Evolutionary conservation across 2,113 vertebrate genomes (phyloP).

Genomic region (Telmatochromis sp.): DNA sequence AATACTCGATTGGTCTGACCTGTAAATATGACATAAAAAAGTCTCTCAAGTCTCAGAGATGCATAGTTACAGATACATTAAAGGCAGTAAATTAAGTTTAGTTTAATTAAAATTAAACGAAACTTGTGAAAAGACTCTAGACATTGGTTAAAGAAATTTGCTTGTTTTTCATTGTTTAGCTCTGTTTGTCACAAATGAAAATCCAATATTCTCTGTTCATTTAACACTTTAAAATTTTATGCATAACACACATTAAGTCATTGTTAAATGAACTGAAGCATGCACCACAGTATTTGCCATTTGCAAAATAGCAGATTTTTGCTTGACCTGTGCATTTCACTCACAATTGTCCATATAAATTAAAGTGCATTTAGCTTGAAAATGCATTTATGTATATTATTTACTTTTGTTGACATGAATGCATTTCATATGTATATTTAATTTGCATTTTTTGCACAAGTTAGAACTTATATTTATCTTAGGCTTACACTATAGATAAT

Average conservation of each 20-base stretch:
- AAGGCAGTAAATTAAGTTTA: neutral
- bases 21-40: neutral
- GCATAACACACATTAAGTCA: neutral
- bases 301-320: neutral
- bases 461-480: neutral
- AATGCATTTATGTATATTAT: neutral
- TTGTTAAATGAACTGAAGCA: neutral
- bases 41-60: neutral
- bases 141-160: neutral
- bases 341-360: neutral
- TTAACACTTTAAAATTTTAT: neutral
- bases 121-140: conserved; percentile 39
- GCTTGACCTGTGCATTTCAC: neutral
- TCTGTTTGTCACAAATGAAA: neutral
- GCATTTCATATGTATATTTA: neutral
- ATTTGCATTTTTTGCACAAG: neutral
- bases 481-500: neutral
- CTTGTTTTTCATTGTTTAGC: neutral
- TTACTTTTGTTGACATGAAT: neutral
- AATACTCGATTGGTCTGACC: neutral
- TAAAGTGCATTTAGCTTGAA: neutral
- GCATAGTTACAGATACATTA: neutral
- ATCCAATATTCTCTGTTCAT: neutral
- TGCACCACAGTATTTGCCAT: neutral
- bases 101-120: conserved; percentile 48